phyloP scores from a whole-genome alignment of 2,113 vertebrate species.

The Ptyas mucosa region DNA sequence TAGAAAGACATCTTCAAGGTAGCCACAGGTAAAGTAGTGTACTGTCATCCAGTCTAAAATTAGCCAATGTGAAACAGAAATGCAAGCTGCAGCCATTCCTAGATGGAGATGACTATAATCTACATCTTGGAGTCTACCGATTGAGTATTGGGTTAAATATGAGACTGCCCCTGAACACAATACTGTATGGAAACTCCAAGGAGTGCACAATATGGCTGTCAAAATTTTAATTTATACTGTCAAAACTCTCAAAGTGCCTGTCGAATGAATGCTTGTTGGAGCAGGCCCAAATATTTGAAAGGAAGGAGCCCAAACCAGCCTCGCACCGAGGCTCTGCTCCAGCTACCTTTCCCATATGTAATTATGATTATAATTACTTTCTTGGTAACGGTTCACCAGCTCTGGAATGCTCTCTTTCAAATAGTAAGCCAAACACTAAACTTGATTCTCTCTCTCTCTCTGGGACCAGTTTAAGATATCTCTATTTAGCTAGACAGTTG shows the following conservation, averaged over 20 bases:
- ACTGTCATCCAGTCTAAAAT: neutral
- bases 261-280: neutral
- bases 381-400: neutral
- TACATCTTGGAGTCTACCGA: neutral
- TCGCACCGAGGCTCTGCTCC: neutral
- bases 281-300: neutral
- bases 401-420: neutral
- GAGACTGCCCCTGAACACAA: neutral
- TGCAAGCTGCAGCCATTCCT: neutral
- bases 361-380: neutral
- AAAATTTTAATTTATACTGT: neutral
- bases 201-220: neutral
- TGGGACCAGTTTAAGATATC: neutral
- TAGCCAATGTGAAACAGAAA: too few species aligned
- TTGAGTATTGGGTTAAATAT: neutral
- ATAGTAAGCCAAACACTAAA: neutral
- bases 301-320: neutral
- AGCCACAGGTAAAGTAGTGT: neutral
- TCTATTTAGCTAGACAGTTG: neutral
- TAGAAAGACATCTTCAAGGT: neutral
- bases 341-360: neutral
- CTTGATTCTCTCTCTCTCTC: neutral
- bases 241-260: neutral
- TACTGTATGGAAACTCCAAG: neutral
- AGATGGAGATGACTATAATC: neutral